Evolutionary conservation across 2,888 invertebrate genomes (phyloP).

Genomic region (Caenorhabditis sp.): DNA sequence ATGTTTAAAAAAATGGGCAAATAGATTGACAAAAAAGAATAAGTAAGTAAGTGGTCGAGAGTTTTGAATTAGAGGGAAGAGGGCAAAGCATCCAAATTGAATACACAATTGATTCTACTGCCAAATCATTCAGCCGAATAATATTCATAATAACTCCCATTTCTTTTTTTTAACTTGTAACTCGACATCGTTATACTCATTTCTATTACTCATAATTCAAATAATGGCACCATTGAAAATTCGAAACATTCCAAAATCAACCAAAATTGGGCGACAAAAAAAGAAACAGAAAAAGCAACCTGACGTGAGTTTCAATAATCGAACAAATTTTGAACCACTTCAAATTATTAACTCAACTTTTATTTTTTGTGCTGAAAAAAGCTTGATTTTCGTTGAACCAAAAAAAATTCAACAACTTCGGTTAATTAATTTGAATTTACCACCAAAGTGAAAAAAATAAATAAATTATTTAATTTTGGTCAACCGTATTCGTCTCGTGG

Average conservation of each 20-base stretch:
- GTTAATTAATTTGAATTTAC: too few relatives aligned
- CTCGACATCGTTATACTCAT: conserved; percentile 7
- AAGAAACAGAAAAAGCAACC: conserved; percentile 33
- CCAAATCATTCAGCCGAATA: conserved; percentile 38
- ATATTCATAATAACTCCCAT: conserved; percentile 14
- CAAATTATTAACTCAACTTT: background rate
- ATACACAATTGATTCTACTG: background rate
- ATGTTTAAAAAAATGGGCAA: background rate
- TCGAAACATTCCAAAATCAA: background rate
- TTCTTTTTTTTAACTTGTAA: conserved; percentile 23
- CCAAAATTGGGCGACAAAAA: conserved; percentile 13
- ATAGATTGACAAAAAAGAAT: background rate
- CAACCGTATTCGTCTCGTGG: conserved; percentile 58
- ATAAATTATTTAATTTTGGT: conserved; percentile 34
- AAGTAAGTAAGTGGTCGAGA: background rate
- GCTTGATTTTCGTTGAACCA: too few relatives aligned
- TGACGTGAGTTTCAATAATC: conserved; percentile 24
- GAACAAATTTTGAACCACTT: background rate
- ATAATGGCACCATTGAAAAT: background rate
- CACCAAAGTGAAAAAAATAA: too few relatives aligned
- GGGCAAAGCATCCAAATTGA: conserved; percentile 1
- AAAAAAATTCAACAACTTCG: too few relatives aligned
- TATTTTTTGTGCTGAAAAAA: too few relatives aligned
- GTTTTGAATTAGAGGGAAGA: conserved; percentile 17
- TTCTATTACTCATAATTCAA: background rate